phyloP scores from a whole-genome alignment of 1,140 invertebrate species.

The Aleiodes sp. region DNA sequence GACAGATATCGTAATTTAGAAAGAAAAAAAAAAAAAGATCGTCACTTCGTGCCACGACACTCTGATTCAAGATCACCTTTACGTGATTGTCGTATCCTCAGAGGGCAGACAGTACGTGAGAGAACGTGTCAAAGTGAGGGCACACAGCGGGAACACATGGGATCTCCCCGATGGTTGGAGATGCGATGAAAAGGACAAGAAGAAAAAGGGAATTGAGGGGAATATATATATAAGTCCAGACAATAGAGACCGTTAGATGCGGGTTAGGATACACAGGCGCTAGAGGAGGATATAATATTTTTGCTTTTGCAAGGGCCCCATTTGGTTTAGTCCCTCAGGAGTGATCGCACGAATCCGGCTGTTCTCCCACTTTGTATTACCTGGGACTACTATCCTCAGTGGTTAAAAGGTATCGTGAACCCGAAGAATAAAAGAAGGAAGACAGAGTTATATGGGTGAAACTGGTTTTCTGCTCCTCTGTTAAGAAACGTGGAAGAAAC shows the following conservation, averaged over 20 bases:
- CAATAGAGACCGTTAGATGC: slow-evolving; percentile 39
- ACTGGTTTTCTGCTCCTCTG: background rate
- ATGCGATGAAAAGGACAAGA: background rate
- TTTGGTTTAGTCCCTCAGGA: slow-evolving; percentile 23
- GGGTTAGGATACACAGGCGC: slow-evolving; percentile 10
- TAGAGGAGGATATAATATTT: slow-evolving; percentile 23
- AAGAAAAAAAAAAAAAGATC: slow-evolving; percentile 17
- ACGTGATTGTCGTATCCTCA: background rate
- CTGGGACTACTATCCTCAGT: background rate
- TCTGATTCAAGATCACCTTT: slow-evolving; percentile 25
- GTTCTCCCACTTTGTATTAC: background rate
- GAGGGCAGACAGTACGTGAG: slow-evolving; percentile 7
- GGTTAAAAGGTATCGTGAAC: background rate
- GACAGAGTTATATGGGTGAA: background rate
- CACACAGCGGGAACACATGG: background rate
- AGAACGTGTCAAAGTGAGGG: background rate
- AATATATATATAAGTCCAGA: too few relatives aligned
- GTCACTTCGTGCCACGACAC: slow-evolving; percentile 27
- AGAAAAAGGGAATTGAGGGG: too few relatives aligned
- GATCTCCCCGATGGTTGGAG: background rate
- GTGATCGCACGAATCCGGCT: slow-evolving; percentile 20
- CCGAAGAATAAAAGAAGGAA: slow-evolving; percentile 12
- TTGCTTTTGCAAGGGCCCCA: slow-evolving; percentile 3
- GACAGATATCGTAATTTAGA: background rate
- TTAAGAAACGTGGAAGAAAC: background rate